phyloP scores from a whole-genome alignment of 2,888 invertebrate genomes.

The Polietes domitor region DNA sequence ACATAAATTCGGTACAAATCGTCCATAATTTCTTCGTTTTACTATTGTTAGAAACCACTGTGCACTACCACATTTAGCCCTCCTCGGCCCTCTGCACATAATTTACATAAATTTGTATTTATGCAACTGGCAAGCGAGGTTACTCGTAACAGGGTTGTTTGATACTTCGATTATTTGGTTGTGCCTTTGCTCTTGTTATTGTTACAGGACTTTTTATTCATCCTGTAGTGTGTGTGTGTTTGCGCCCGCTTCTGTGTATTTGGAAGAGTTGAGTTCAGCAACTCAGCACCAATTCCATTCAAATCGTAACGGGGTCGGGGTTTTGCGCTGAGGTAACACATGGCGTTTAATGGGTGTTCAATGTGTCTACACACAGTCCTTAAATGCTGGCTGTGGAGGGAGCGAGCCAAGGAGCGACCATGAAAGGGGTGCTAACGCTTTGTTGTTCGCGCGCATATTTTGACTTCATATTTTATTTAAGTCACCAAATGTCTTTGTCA shows the following conservation, averaged over 20 bases:
- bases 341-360: constrained; percentile 60
- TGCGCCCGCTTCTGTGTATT: background rate
- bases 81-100: constrained; percentile 31
- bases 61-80: no score
- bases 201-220: constrained; percentile 49
- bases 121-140: constrained; percentile 54
- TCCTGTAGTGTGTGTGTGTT: constrained; percentile 2
- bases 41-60: background rate
- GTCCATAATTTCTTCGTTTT: background rate
- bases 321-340: constrained; percentile 55
- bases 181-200: constrained; percentile 46
- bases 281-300: constrained; percentile 16
- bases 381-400: background rate
- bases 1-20: no score
- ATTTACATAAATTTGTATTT: constrained; percentile 66
- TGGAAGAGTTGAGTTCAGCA: constrained; percentile 45
- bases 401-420: background rate
- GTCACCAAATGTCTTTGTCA: constrained; percentile 65
- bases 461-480: constrained; percentile 66
- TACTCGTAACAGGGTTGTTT: constrained; percentile 54
- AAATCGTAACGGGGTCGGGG: constrained; percentile 21
- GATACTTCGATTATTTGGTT: constrained; percentile 15
- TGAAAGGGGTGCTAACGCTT: constrained; percentile 53
- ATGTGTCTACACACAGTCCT: constrained; percentile 50
- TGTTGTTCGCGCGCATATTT: constrained; percentile 46